A percentile compares a stretch with the other conserved stretches of the same genome.
Conservation (phyloP, 1,140 invertebrate genomes). For the Scaptomyza graminum region DNA sequence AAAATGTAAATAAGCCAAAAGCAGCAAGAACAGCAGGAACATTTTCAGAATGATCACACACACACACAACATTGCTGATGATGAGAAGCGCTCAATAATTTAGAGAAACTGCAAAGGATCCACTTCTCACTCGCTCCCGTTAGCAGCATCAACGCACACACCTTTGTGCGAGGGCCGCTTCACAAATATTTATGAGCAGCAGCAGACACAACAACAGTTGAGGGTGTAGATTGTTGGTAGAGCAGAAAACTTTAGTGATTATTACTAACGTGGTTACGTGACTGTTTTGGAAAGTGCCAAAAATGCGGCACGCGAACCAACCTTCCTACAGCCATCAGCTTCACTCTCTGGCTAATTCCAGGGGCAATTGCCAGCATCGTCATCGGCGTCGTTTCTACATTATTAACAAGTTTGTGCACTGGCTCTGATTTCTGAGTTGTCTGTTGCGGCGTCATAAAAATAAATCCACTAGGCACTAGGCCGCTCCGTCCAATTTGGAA, state of each 20-base stretch:
- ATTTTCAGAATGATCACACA: conserved; percentile 27
- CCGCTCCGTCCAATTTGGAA: conserved; percentile 5
- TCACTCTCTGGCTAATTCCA: not conserved
- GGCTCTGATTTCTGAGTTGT: conserved; percentile 57
- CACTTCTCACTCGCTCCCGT: no score
- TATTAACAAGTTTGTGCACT: conserved; percentile 59
- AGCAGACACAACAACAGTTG: conserved; percentile 38
- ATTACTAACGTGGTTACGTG: conserved; percentile 83
- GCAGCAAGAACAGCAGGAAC: not conserved
- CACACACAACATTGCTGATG: conserved; percentile 34
- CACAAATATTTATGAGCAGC: conserved; percentile 74
- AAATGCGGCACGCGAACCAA: conserved; percentile 75
- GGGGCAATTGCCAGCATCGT: not conserved
- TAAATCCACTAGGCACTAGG: conserved; percentile 65
- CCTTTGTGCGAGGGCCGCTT: conserved; percentile 44
- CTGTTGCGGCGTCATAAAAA: conserved; percentile 65
- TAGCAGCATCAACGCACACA: conserved; percentile 22
- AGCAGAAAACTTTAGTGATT: conserved; percentile 82
- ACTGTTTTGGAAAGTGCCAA: conserved; percentile 83
- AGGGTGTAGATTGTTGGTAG: conserved; percentile 28
- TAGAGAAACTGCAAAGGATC: conserved; percentile 65
- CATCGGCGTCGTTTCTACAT: conserved; percentile 21
- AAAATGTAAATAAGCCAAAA: conserved; percentile 76
- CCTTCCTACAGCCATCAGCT: conserved; percentile 7
- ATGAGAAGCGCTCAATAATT: conserved; percentile 75